Evolutionary conservation across 2,888 invertebrate genomes (phyloP), one percentile per base, ranked within the genome.

Genomic region (Drosophila rellima): DNA sequence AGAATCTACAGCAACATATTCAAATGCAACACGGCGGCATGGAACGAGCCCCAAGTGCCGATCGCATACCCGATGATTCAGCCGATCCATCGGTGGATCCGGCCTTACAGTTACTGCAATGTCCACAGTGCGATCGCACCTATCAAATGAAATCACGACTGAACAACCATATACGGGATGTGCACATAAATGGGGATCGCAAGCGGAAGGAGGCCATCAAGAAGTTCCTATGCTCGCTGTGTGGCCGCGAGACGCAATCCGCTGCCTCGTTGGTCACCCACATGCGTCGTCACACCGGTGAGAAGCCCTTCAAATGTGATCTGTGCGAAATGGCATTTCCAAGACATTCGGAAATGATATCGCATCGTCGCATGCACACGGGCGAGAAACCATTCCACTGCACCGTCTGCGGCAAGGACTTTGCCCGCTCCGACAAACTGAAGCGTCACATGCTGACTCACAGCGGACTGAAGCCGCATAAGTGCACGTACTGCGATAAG

Each of bases 271-370:
- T 94, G 31, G 94, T 94, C 11, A 94, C 95, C 0, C 95, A 95
- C 74, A 95, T 95, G 94, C 93, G 95, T 0, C 93, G 95, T 0
- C 95, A 95, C 79, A 95, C 95, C 0, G 95, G 95, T n/a, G 85
- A 85, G 26, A 85, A 87, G 52, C 94, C 94, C 0, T 94, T 94
- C 86, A 94, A 94, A 78, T 94, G 94, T 73, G 93, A 93, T 13
- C 94, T 90, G 23, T 92, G 92, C 40, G 90, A 91, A 51, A 90
- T 90, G 68, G 93, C 94, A 17, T 94, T 94, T 80, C 93, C 94
- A 7, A 93, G 94, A 67, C 94, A 94, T 0, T 94, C 94, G 0
- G 94, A 94, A 73, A 90, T 94, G 47, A 94, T 94, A 44, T 94
- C 95, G 1, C 95, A 95, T 78, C 94, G 95, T 93, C 93, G 95